Base-by-base conservation (phyloP, 2,113 vertebrate genomes). In the Ctenomys sociabilis region DNA sequence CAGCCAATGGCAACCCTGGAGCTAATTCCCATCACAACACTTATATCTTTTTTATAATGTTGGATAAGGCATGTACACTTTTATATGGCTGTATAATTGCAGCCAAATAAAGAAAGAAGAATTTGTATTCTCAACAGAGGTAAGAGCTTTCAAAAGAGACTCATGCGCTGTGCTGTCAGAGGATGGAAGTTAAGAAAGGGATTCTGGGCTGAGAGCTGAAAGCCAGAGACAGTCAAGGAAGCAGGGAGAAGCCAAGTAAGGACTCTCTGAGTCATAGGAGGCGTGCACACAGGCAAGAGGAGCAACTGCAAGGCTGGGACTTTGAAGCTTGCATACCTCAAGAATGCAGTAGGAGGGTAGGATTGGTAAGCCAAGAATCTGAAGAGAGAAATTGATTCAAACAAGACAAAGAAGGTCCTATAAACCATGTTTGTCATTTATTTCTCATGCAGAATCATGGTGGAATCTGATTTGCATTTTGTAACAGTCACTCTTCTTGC, bases 401-500 rank as follows among this genome's bases (percentile, higher is more conserved):
- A 63, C 72, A 91, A 80, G 49, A 63, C 78, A 91, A 80, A 59
- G 80, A 72, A 52, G 43, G 4, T 40, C 37, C 90, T 84, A 26
- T 54, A 68, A 84, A 21, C 24, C 40, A 66, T 40, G 7, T 85
- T 93, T 94, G 91, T 61, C 54, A 52, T 40, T 96, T 68, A 26
- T 85, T 88, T 30, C 70, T 66, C 61, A 14, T n/a, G 21, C 32
- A 30, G 45, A 92, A 37, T 54, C 81, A 54, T 5, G 4, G 57
- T 30, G 61, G n/a, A 35, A 45, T 90, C 45, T 22, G 63, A 83
- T 91, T 40, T 91, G 83, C 83, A 83, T 73, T 57, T 94, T 80
- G 86, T 52, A 77, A 93, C 26, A 32, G 54, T 88, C 8, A 9
- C 22, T 84, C 63, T 73, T 52, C 61, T 28, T 66, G 32, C 21